Base-by-base conservation (phyloP, 2,797 vertebrate genomes). In the Huso huso region DNA sequence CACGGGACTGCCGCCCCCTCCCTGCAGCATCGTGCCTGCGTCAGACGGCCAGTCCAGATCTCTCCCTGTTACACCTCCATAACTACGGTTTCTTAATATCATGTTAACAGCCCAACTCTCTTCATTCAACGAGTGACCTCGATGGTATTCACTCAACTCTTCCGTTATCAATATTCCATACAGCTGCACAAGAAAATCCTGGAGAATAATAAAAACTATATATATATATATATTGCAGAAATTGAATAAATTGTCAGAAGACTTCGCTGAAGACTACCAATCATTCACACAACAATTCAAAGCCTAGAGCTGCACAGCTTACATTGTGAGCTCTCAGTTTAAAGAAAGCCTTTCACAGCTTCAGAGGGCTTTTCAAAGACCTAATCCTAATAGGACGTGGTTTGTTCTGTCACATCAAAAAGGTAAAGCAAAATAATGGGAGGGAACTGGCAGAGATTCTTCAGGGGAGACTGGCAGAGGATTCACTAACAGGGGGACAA, bases 371-470 rank as follows among this genome's bases (percentile, higher is more conserved):
- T 90, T 91, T 91, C 88, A 91, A 88, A 91, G 89, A 85, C 88
- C 86, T 91, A 91, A 91, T 91, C 90, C 89, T 89, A 91, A 91
- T 91, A 90, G 90, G 89, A 90, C 87, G 87, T 76, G 79, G 90
- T 91, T 91, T 91, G 89, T 91, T 91, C 88, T 90, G 89, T 89
- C 90, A 91, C 90, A 91, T 91, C 90, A 91, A 90, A 91, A 85
- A 71, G 85, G 84, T 77, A 79, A 83, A 82, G 85, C 80, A 81
- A 85, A 70, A 84, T 86, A 87, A 88, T 87, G 88, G 77, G 77
- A 81, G 60, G 77, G 70, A 78, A 81, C 83, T 87, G 86, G 88
- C 87, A 88, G 79, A 87, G 89, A 90, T 89, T 89, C 88, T 90
- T 88, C 87, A 88, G 86, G 86, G 84, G 87, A 91, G 90, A 91